These are phyloP conservation scores for Monodelphis domestica DNA, from an alignment of 2,797 vertebrate species.

Conservation along the genomic window DNA sequence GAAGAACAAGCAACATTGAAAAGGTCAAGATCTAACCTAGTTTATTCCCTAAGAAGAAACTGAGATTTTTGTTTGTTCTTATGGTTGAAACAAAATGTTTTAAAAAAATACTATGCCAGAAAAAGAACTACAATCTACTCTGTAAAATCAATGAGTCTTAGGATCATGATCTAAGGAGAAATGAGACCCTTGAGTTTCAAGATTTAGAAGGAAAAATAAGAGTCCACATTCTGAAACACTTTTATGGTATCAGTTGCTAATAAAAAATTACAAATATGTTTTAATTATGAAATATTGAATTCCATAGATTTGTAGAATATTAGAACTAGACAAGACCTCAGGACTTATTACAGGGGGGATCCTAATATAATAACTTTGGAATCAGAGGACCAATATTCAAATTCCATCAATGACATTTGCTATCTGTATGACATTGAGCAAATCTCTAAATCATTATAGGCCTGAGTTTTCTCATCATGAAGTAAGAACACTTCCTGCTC, in stretches of 20 bases:
- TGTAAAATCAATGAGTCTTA: neutral
- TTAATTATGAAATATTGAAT: neutral
- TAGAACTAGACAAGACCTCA: neutral
- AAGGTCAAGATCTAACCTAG: neutral
- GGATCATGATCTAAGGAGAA: neutral
- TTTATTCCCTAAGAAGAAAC: neutral
- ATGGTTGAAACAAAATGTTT: conserved; percentile 16
- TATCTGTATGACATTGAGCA: too few relatives aligned
- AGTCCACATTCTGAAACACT: neutral
- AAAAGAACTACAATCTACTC: neutral
- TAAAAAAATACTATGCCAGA: neutral
- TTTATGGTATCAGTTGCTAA: neutral
- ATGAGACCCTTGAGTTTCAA: neutral
- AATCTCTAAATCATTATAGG: neutral
- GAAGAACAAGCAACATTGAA: neutral
- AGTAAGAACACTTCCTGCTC: neutral
- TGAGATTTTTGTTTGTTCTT: neutral
- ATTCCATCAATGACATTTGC: neutral
- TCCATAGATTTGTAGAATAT: neutral
- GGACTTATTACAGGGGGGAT: neutral
- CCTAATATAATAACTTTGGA: neutral
- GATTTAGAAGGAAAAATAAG: too few relatives aligned
- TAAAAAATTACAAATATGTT: neutral
- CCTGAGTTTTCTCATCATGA: neutral
- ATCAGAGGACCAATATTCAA: neutral